Conservation (phyloP, 2,797 vertebrate genomes). For the Chiloscyllium punctatum region DNA sequence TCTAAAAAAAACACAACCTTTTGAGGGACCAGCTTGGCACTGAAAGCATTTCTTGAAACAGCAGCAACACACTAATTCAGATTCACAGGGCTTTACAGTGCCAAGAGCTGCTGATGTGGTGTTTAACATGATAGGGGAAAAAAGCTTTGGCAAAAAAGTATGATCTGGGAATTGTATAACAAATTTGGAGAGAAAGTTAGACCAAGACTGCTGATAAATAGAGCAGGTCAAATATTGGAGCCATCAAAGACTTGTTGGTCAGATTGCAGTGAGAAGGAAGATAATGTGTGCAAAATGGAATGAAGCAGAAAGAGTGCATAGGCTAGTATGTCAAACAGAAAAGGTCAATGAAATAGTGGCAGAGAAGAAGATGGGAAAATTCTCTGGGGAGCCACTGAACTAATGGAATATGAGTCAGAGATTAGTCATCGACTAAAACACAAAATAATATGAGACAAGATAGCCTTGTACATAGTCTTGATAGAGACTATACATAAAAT, state of each 20-base stretch:
- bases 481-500: background rate
- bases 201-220: background rate
- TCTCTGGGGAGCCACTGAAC: background rate
- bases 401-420: background rate
- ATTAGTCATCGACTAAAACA: background rate
- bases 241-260: background rate
- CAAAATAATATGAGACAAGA: background rate
- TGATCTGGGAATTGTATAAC: background rate
- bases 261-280: background rate
- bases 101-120: background rate
- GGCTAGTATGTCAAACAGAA: background rate
- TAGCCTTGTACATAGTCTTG: background rate
- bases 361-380: background rate
- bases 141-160: background rate
- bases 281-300: conserved; percentile 21
- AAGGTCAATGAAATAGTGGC: background rate
- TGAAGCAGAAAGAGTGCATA: background rate
- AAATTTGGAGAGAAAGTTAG: background rate
- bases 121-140: background rate
- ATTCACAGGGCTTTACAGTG: background rate
- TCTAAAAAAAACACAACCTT: no score
- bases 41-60: background rate
- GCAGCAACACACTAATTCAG: background rate
- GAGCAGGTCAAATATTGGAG: background rate
- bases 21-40: background rate